phyloP scores from a whole-genome alignment of 2,113 vertebrate genomes.

The Oreochromis spilurus region DNA sequence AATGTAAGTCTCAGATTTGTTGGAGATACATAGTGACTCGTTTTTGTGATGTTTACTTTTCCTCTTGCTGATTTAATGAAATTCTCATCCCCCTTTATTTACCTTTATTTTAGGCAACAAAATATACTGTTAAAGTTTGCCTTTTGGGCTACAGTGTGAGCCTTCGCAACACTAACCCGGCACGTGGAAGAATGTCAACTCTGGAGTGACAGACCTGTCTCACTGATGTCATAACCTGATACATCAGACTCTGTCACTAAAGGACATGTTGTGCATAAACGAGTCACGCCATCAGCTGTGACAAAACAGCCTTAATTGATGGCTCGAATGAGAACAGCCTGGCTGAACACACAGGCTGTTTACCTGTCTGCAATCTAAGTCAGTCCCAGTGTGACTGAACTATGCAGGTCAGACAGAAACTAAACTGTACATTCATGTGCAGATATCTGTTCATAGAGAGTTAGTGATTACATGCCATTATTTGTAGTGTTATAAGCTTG shows the following conservation, averaged over 20 bases:
- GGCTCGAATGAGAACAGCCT: neutral
- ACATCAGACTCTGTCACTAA: neutral
- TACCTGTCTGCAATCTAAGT: neutral
- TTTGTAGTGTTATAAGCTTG: neutral
- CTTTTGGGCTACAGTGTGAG: rapidly evolving
- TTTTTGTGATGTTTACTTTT: neutral
- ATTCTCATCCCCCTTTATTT: rapidly evolving
- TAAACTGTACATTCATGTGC: neutral
- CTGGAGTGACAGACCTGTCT: neutral
- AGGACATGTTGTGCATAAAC: neutral
- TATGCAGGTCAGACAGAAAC: neutral
- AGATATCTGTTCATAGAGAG: neutral
- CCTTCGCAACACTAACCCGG: neutral
- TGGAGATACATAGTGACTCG: neutral
- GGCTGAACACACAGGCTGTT: neutral
- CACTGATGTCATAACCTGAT: neutral
- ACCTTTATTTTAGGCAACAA: neutral
- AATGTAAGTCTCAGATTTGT: neutral
- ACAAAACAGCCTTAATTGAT: neutral
- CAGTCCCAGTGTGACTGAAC: neutral
- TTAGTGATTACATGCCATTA: neutral
- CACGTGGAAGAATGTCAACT: neutral
- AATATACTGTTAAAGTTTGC: neutral
- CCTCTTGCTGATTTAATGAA: neutral
- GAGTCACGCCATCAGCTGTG: neutral